Evolutionary conservation across 2,797 vertebrate genomes (phyloP), one percentile per base, ranked within the genome.

Genomic region (Sphaeramia orbicularis): DNA sequence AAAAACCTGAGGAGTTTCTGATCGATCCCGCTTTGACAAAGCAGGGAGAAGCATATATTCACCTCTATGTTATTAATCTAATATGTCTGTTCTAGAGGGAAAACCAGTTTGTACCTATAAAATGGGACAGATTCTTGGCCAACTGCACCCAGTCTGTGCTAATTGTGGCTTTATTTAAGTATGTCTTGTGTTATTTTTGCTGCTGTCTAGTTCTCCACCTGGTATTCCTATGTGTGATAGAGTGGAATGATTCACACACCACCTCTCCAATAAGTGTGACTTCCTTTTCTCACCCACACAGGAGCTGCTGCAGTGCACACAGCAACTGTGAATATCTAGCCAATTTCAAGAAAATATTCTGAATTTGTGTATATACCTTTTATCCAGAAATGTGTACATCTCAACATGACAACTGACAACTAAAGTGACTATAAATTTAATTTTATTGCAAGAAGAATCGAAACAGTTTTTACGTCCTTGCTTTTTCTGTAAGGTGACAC

Each of bases 261-360:
- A 86, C 80, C 83, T 82, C 84, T 84, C 77, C 55, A 77, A 71
- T 72, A 60, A 88, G 88, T 89, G 92, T 81, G 89, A 91, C 89
- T 92, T 92, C 87, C 89, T 86, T 80, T 90, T 89, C 66, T 78
- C 88, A 66, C 91, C 86, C 85, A 88, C 90, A 71, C 71, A 79
- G 65, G 61, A 87, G 71, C 86, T 71, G 83, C 76, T 86, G 81
- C 16, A 61, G 74, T 67, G 81, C 69, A 64, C 74, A 56, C 68
- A 65, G 77, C 61, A 61, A 71, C 76, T 80, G 81, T 75, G 71
- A 88, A 84, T 74, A 74, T 78, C 69, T 64, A 14, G n/a, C 54
- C 7, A 32, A 51, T 59, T 61, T 30, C 77, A 71, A 10, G 27
- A 55, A 57, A 57, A 15, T 43, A 43, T 10, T 32, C 66, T 12